Conservation (phyloP, 2,888 invertebrate genomes). For the Helobdella robusta region DNA sequence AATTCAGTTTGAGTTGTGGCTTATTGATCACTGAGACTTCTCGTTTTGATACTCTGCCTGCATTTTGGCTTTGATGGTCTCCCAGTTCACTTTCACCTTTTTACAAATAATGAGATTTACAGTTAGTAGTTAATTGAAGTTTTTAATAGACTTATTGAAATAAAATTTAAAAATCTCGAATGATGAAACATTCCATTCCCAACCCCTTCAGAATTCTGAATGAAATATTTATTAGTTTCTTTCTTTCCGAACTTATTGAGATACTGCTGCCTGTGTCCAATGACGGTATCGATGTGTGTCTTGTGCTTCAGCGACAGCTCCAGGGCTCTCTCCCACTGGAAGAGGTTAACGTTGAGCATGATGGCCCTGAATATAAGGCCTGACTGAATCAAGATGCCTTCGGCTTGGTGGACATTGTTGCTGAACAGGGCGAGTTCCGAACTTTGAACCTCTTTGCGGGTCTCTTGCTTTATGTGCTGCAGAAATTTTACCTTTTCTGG, state of each 20-base stretch:
- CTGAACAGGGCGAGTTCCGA: slow-evolving; percentile 63
- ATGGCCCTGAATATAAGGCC: slow-evolving; percentile 63
- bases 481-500: slow-evolving; percentile 52
- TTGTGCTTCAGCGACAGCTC: slow-evolving; percentile 67
- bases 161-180: background rate
- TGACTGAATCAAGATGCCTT: slow-evolving; percentile 60
- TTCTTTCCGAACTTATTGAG: slow-evolving; percentile 53
- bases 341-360: slow-evolving; percentile 61
- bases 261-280: slow-evolving; percentile 60
- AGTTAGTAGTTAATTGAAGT: background rate
- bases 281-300: slow-evolving; percentile 64
- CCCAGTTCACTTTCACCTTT: slow-evolving; percentile 52
- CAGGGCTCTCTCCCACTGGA: slow-evolving; percentile 68
- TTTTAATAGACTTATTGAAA: background rate
- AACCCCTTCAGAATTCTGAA: slow-evolving; percentile 48
- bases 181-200: background rate
- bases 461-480: slow-evolving; percentile 48
- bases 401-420: slow-evolving; percentile 63
- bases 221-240: slow-evolving; percentile 49
- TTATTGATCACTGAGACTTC: background rate
- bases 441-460: slow-evolving; percentile 52
- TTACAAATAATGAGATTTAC: background rate
- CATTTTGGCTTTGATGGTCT: slow-evolving; percentile 50
- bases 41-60: slow-evolving; percentile 48
- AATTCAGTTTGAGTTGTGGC: background rate